Conservation (phyloP, 2,113 vertebrate species). For the Cichladusa arquata region DNA sequence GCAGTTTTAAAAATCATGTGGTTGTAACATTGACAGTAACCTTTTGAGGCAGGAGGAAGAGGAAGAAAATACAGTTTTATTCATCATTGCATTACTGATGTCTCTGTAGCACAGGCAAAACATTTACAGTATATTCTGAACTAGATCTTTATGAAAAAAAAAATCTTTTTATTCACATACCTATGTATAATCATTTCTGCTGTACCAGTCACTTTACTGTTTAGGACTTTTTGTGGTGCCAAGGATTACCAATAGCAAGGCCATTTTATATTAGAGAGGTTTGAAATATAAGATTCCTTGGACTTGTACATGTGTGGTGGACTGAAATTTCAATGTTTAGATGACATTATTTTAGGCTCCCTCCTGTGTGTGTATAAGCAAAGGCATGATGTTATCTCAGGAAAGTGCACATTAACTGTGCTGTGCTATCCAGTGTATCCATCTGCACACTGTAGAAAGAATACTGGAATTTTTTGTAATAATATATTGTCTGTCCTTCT, state of each 20-base stretch:
- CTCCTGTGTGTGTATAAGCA: neutral
- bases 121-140: neutral
- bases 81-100: neutral
- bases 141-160: neutral
- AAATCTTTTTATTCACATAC: neutral
- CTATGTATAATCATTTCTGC: neutral
- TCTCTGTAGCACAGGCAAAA: neutral
- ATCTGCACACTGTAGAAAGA: neutral
- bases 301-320: neutral
- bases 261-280: neutral
- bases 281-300: neutral
- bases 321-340: neutral
- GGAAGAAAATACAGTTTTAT: neutral
- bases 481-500: neutral
- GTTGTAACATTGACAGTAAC: constrained; percentile 13
- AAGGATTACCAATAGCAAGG: neutral
- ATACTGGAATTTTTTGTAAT: neutral
- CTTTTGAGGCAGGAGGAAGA: neutral
- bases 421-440: neutral
- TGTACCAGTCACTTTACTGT: neutral
- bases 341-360: neutral
- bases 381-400: neutral
- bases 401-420: neutral
- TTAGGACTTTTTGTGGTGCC: neutral
- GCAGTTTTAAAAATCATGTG: constrained; percentile 39